Base-by-base conservation (phyloP, 2,888 invertebrate species). In the Megalurothrips usitatus region DNA sequence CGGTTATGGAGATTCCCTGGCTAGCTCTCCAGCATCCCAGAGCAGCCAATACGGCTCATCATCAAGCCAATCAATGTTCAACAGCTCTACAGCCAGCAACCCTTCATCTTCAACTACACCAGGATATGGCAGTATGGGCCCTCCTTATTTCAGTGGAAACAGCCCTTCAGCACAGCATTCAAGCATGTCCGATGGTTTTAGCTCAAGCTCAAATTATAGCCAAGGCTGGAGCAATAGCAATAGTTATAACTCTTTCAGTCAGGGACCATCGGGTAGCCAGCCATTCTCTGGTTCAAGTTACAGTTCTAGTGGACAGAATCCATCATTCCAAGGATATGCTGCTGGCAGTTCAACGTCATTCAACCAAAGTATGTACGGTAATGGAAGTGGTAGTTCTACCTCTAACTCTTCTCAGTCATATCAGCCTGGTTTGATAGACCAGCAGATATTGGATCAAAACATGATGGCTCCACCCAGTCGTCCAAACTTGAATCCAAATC, bases 191-290 rank as follows among this genome's bases (percentile, higher is more conserved):
- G 68, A 75, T 23, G 26, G 68, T 9, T 75, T 75, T 26, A 23
- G 23, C 26, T 9, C 68, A 26, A 26, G 26, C 12, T 75, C 68
- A 11, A 75, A 75, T 26, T 75, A 75, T 26, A 75, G 12, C 68
- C 68, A 75, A 75, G 23, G 68, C 26, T 75, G 68, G 68, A 75
- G 68, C 58, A 19, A 19, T 26, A 12, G 10, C 1, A 75, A 26
- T 26, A 26, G 23, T 12, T 75, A 75, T 26, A 75, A 75, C 26
- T 26, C 79, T 3, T 75, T 75, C 23, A 81, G 79, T 49, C 48
- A 49, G 43, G 81, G 79, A 17, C 28, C 81, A 49, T 79, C 81
- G 8, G 68, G 79, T n/a, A 75, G 26, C 26, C 68, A 75, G 68
- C 8, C 68, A 10, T 75, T 75, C 26, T 26, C 68, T 26, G 68